Evolutionary conservation across 2,797 vertebrate genomes (phyloP).

Genomic region (Phrynocephalus guinanensis): DNA sequence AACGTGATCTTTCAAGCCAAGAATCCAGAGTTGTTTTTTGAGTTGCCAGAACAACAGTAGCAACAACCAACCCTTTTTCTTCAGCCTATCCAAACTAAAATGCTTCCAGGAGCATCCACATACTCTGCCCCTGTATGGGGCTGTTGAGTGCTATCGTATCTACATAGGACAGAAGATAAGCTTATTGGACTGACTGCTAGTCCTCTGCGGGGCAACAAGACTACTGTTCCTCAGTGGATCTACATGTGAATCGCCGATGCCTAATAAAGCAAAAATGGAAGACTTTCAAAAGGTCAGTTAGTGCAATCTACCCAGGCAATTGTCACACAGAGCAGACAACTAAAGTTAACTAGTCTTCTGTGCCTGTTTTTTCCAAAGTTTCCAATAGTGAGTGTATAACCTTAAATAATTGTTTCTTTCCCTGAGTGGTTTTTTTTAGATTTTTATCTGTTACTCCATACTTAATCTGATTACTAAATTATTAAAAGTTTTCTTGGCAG

Average conservation of each 20-base stretch:
- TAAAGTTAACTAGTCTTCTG: conserved; percentile 43
- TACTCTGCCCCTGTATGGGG: conserved; percentile 76
- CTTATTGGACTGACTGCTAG: conserved; percentile 82
- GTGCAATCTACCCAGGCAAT: conserved; percentile 73
- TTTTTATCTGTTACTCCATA: conserved; percentile 44
- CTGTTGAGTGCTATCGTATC: conserved; percentile 82
- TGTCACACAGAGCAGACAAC: conserved; percentile 63
- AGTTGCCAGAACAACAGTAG: conserved; percentile 42
- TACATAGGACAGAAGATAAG: conserved; percentile 83
- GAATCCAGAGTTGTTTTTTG: conserved; percentile 50
- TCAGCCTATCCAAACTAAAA: conserved; percentile 62
- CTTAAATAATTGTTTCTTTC: conserved; percentile 22
- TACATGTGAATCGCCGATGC: conserved; percentile 77
- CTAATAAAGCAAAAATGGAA: conserved; percentile 80
- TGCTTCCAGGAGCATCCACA: conserved; percentile 50
- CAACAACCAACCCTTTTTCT: not conserved
- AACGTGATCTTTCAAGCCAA: conserved; percentile 49
- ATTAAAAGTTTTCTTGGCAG: conserved; percentile 22
- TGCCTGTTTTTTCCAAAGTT: conserved; percentile 40
- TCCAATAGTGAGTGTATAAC: conserved; percentile 52
- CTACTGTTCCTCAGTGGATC: conserved; percentile 79
- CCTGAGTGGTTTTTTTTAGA: conserved; percentile 12
- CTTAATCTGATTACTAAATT: conserved; percentile 38
- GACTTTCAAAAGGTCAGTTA: conserved; percentile 82
- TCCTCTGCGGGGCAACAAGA: conserved; percentile 80